Conservation (phyloP, 2,113 vertebrate genomes). For the Eptesicus fuscus region DNA sequence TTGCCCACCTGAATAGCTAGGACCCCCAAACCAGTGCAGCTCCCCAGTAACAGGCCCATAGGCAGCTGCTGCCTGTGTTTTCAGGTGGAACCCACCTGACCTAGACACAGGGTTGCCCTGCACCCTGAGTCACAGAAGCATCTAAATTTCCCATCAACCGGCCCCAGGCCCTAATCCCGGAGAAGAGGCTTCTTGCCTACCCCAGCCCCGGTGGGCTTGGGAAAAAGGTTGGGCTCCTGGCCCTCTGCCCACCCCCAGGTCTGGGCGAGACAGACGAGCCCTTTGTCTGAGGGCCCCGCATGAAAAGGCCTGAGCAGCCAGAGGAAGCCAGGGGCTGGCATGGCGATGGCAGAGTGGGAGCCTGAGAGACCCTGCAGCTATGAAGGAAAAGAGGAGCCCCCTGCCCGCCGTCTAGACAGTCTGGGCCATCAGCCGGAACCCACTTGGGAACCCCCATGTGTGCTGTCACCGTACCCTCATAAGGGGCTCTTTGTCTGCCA, state of each 20-base stretch:
- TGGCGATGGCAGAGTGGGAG: neutral
- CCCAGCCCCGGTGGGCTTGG: neutral
- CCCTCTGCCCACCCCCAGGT: neutral
- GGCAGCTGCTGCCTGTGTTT: neutral
- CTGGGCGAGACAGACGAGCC: neutral
- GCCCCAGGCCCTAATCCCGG: neutral
- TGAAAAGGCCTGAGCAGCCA: neutral
- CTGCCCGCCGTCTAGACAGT: neutral
- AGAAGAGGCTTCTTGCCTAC: neutral
- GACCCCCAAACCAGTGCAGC: neutral
- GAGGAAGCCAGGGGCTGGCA: neutral
- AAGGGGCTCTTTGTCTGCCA: constrained; percentile 21
- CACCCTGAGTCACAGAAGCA: neutral
- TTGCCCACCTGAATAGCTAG: neutral
- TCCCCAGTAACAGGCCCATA: neutral
- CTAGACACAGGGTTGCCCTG: neutral
- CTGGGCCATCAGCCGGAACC: neutral
- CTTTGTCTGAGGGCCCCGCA: neutral
- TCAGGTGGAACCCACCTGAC: neutral
- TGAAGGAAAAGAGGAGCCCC: neutral
- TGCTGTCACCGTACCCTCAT: neutral
- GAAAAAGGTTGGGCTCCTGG: neutral
- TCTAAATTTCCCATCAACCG: neutral
- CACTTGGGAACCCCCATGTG: neutral
- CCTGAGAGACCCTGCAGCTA: neutral